A percentile compares a stretch with the other conserved stretches of the same genome.
Evolutionary conservation across 2,888 invertebrate genomes (phyloP).

Genomic region (Agrochola lychnidis): DNA sequence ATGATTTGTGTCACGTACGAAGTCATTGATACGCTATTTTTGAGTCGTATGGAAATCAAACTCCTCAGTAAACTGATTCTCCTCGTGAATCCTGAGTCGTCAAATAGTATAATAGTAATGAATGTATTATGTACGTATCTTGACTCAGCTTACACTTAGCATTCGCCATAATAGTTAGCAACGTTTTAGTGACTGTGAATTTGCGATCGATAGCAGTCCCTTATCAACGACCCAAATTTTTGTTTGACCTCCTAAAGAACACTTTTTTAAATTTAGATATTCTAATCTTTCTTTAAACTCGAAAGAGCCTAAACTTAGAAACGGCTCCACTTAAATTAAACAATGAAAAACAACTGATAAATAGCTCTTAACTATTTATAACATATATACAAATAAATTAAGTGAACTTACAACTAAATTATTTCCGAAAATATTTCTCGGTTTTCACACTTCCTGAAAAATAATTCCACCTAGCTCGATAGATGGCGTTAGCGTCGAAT

Average conservation of each 20-base stretch:
- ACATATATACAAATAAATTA: neutral
- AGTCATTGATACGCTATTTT: no score
- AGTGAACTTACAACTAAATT: neutral
- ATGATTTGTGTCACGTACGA: no score
- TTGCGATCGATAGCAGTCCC: no score
- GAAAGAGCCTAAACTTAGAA: neutral
- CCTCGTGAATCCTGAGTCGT: no score
- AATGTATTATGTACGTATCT: no score
- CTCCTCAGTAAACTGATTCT: no score
- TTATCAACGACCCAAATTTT: no score
- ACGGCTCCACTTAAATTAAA: neutral
- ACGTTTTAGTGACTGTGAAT: neutral
- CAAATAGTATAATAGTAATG: no score
- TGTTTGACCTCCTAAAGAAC: neutral
- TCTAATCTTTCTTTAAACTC: neutral
- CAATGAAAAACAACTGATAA: neutral
- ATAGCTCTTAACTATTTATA: neutral
- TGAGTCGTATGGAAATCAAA: no score
- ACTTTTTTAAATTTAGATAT: neutral
- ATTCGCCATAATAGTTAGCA: no score
- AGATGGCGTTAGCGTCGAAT: conserved; percentile 40
- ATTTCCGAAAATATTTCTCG: neutral
- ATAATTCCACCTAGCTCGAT: conserved; percentile 23
- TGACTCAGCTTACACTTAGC: no score
- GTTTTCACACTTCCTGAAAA: neutral